These are phyloP conservation scores for Pomacea canaliculata DNA, from an alignment of 2,888 invertebrate species.

Conservation along the genomic window DNA sequence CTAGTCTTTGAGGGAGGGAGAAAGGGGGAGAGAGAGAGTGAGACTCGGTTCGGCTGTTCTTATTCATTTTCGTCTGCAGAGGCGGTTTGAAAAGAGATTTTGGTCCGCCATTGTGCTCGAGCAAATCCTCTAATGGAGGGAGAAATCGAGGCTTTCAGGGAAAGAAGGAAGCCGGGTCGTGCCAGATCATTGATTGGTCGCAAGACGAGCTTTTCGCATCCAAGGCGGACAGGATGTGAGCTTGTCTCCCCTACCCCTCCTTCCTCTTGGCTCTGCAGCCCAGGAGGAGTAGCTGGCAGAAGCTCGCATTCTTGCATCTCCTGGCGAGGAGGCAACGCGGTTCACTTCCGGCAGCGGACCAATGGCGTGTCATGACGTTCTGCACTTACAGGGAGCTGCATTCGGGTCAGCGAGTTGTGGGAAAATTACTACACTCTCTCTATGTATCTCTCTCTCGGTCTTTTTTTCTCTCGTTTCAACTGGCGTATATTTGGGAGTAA, in stretches of 20 bases:
- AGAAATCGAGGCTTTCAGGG: constrained; percentile 6
- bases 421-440: neutral
- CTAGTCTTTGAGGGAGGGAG: neutral
- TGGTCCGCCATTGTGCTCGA: constrained; percentile 2
- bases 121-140: constrained; percentile 20
- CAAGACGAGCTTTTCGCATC: neutral
- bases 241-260: neutral
- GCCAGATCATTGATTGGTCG: constrained; percentile 13
- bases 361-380: constrained; percentile 8
- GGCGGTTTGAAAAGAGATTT: constrained; percentile 6
- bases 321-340: neutral
- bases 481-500: too few species aligned
- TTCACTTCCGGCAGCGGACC: neutral
- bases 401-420: neutral
- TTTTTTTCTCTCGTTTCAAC: neutral
- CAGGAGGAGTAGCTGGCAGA: neutral
- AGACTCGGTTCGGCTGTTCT: neutral
- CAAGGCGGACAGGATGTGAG: neutral
- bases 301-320: too few species aligned
- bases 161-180: neutral
- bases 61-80: neutral
- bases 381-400: neutral
- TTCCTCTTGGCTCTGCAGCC: neutral
- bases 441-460: neutral
- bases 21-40: neutral